Conservation (phyloP, 2,888 invertebrate genomes). For the Lepidochrysops patricia region DNA sequence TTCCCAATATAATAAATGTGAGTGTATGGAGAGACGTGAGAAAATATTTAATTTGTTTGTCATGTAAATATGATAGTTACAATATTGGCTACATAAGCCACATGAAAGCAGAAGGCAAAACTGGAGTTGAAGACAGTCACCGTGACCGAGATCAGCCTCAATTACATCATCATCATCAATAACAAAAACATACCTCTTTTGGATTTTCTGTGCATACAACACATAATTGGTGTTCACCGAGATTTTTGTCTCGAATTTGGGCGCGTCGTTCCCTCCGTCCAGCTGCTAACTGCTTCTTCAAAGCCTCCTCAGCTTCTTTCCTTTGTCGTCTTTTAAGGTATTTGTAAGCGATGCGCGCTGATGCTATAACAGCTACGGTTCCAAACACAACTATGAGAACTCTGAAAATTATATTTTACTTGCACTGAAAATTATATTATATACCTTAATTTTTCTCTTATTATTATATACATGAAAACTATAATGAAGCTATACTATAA, state of each 20-base stretch:
- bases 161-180: no score
- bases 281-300: constrained; percentile 77
- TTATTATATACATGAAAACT: no score
- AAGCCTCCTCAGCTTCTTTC: constrained; percentile 70
- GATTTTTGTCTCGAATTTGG: constrained; percentile 76
- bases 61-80: no score
- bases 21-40: no score
- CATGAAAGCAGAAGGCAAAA: no score
- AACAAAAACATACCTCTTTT: constrained; percentile 76
- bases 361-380: constrained; percentile 66
- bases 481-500: background rate
- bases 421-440: background rate
- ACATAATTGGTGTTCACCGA: constrained; percentile 80
- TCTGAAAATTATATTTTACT: constrained; percentile 50
- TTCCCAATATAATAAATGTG: no score
- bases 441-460: background rate
- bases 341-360: constrained; percentile 71
- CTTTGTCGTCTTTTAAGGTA: constrained; percentile 61
- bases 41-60: no score
- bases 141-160: no score
- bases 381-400: constrained; percentile 72
- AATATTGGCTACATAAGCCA: no score
- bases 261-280: constrained; percentile 79
- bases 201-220: constrained; percentile 91
- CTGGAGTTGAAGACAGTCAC: no score